Base-by-base conservation (phyloP, 2,797 vertebrate genomes). In the Ceryle rudis region DNA sequence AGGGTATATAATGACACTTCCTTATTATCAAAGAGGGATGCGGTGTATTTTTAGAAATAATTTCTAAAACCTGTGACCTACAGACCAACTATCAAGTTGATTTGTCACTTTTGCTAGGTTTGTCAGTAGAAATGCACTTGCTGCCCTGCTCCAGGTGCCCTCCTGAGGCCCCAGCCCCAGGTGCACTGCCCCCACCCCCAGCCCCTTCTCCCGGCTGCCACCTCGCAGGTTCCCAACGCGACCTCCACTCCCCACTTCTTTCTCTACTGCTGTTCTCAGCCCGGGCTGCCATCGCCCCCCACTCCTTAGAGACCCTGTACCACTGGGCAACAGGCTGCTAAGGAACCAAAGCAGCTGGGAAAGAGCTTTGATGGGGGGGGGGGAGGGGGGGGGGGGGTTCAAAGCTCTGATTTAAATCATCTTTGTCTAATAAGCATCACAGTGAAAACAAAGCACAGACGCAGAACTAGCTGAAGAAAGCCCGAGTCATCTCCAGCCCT, bases 311-410 rank as follows among this genome's bases (percentile, higher is more conserved):
- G 41, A 46, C 29, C 3, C 25, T 9, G 4, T 1, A 2, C 29
- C 4, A 3, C 42, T 39, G n/a, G 51, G n/a, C 16, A 47, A 8
- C 3, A 4, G 23, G n/a, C 52, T 21, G 37, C n/a, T 6, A 17
- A 21, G 22, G 61, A 77, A 77, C 28, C 1, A 12, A 49, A 19
- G 4, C 3, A 14, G 28, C 2, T 17, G 23, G 51, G 28, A 16
- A 41, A 18, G 42, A 28, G 20, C 35, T 47, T 20, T 1, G 0
- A 28, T 15, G 49, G 4, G 2, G 52, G 28, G 2, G 0, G 8
- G 2, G 52, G 28, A 1, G 0, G 8, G 11, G 11, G 16, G 1
- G 52, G 21, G 20, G 37, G 14, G 2, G 19, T 2, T 8, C 41
- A 17, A n/a, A 73, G 26, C 26, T 55, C 35, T 0, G 2, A 19